phyloP scores from a whole-genome alignment of 2,113 vertebrate species.

The Chamaea fasciata region DNA sequence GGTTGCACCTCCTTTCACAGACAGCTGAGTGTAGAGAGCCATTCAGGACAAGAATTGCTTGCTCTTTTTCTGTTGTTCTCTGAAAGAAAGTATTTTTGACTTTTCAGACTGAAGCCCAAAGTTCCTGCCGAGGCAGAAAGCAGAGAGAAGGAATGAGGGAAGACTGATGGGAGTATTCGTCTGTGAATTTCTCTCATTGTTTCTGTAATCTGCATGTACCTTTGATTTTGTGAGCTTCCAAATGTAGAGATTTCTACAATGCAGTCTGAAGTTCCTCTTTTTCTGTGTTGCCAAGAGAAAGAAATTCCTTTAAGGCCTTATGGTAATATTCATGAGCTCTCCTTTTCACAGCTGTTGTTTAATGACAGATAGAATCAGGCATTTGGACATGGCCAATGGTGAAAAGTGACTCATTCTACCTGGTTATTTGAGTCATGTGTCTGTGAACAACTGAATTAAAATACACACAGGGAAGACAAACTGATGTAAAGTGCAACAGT shows the following conservation, averaged over 20 bases:
- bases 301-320: not conserved
- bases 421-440: not conserved
- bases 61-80: not conserved
- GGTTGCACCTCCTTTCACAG: not conserved
- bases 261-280: not conserved
- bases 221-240: not conserved
- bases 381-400: not conserved
- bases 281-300: not conserved
- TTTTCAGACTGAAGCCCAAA: not conserved
- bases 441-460: not conserved
- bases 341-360: not conserved
- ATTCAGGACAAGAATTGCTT: not conserved
- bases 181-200: not conserved
- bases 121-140: not conserved
- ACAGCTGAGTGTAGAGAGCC: not conserved
- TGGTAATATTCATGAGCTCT: not conserved
- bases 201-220: not conserved
- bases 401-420: not conserved
- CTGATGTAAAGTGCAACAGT: not conserved
- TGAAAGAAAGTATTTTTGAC: not conserved
- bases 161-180: not conserved
- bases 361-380: not conserved
- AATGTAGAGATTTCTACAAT: not conserved
- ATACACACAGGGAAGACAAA: not conserved
- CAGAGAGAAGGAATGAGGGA: not conserved